Evolutionary conservation across 2,888 invertebrate genomes (phyloP), one percentile per base, ranked within the genome.

Genomic region (Hirtodrosophila duncani): DNA sequence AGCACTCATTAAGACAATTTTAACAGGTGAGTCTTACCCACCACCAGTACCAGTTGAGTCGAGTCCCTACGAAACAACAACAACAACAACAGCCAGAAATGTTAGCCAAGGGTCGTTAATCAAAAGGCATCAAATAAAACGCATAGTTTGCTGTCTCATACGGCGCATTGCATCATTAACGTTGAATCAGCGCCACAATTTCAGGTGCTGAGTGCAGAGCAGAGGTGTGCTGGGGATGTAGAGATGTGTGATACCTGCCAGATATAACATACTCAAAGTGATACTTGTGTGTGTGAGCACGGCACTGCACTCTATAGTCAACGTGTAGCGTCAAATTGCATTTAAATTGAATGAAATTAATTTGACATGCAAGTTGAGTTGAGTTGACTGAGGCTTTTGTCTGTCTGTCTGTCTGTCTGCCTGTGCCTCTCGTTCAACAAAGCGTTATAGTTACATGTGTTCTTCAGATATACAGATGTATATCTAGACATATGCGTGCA

Each of bases 321-420:
- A 79, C n/a, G n/a, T n/a, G 65, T 61, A 62, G 59, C 78, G 67
- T 81, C 70, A 78, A 81, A 77, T 77, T 74, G 70, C 69, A 78
- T 78, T 78, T 78, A 78, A 77, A 81, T 70, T 77, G 62, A 74
- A 78, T 78, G 64, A 72, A 72, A 81, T 69, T 74, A 69, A 78
- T 81, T 81, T 77, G 79, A 78, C 77, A 72, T 63, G 70, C 63
- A 66, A 74, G 67, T 53, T 70, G 59, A 52, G 69, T 59, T 65
- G 77, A 63, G 58, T 62, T 45, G 38, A 44, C 21, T 14, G 16
- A 29, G 14, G 13, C 14, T 14, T 33, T 33, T 36, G 45, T 27
- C 42, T 23, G 37, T 33, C 42, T 42, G 27, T 24, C 57, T 13
- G 17, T 31, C 14, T 4, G 27, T 24, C 18, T 26, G 14, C 17